A percentile compares a stretch with the other conserved stretches of the same genome.
Conservation (phyloP, 2,113 vertebrate species). For the Melanocharis versteri region DNA sequence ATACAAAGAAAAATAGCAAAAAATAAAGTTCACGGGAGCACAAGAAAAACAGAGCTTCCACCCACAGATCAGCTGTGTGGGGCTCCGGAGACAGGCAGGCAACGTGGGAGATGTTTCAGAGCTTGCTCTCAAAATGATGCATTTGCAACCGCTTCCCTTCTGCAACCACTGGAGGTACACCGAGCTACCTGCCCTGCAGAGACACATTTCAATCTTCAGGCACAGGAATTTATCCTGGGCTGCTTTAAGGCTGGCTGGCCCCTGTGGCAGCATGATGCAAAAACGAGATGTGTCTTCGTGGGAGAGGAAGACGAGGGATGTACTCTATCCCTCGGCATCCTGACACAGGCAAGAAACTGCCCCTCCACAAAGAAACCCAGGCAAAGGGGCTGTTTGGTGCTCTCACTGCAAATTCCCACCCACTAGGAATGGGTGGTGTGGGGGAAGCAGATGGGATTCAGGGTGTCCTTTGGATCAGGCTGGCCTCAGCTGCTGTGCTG, state of each 20-base stretch:
- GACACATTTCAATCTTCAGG: background rate
- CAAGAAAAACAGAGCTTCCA: constrained; percentile 38
- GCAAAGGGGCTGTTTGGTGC: background rate
- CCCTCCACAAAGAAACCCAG: rapidly evolving
- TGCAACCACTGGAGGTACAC: background rate
- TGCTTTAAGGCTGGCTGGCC: background rate
- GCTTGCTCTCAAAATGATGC: background rate
- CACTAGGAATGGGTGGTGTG: background rate
- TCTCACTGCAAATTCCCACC: background rate
- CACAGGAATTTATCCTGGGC: background rate
- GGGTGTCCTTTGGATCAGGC: background rate
- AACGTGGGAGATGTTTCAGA: constrained; percentile 36
- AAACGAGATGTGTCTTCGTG: background rate
- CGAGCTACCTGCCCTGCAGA: background rate
- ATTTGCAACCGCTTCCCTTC: background rate
- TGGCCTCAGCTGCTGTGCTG: background rate
- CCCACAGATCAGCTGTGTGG: constrained; percentile 28
- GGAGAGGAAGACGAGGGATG: background rate
- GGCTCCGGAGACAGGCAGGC: constrained; percentile 16
- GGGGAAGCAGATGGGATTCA: background rate
- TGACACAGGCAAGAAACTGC: background rate
- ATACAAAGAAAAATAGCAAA: constrained; percentile 9
- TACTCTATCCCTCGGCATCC: background rate
- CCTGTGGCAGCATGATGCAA: background rate
- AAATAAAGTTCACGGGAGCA: constrained; percentile 32